Base-by-base conservation (phyloP, 2,888 invertebrate species). In the Drosophila pseudotalamancana region DNA sequence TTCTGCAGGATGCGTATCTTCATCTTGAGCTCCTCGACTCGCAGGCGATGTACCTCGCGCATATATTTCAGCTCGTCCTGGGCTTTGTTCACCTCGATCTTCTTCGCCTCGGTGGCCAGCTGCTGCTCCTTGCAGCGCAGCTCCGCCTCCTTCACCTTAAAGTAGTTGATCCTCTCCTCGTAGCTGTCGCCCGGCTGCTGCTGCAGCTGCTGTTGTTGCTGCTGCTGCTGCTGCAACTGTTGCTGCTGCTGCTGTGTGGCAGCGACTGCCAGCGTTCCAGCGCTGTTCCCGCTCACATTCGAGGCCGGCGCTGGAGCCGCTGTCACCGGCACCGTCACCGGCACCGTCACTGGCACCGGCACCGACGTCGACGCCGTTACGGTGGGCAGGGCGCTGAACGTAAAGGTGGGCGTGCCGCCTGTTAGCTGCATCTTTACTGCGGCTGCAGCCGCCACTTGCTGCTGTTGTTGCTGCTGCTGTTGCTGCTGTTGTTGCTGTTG, bases 71-170 rank as follows among this genome's bases (percentile, higher is more conserved):
- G 83, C 66, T 91, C 90, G 34, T 90, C 91, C 71, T 89, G 88
- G 32, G 89, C 89, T 60, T 89, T 88, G 34, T 75, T 82, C 21
- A 91, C 61, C 68, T 91, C 90, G 27, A 91, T 86, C 64, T 89
- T 89, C 61, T 90, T 90, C 35, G 89, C 85, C 61, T 91, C 90
- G n/a, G 89, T 72, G 18, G 87, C 69, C 48, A 91, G 63, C 55
- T 91, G 89, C 46, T 89, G 89, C 65, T 91, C 91, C 59, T 90
- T 90, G 69, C 81, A 88, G 5, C 90, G 89, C 54, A 90, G 63
- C 62, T 91, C 91, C 1, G 90, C 90, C 67, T 91, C 91, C 63
- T 90, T 90, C n/a, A 91, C 67, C 42, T 88, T 89, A 27, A 90
- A 89, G 62, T 72, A 90, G 51, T 89, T 90, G 34, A 91, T 80